Conservation (phyloP, 2,113 vertebrate species). For the Euleptes europaea region DNA sequence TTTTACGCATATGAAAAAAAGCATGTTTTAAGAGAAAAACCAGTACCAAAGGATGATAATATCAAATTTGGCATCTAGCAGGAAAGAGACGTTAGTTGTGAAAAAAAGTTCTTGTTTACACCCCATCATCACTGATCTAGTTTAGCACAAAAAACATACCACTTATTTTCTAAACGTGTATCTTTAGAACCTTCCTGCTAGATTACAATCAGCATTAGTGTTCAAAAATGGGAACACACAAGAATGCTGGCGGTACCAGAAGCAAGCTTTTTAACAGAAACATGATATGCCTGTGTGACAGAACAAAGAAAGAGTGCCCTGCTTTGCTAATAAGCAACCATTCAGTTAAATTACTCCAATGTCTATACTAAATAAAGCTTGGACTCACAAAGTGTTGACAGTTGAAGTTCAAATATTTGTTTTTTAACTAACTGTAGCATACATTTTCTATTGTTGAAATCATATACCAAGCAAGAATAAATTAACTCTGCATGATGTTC, state of each 20-base stretch:
- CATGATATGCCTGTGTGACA: neutral
- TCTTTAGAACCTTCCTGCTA: no score
- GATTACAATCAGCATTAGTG: no score
- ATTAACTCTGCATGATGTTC: neutral
- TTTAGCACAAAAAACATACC: no score
- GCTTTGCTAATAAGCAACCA: neutral
- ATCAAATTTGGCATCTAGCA: no score
- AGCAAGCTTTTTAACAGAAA: neutral
- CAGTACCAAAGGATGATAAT: no score
- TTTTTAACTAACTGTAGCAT: neutral
- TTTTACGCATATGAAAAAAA: no score
- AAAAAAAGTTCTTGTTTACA: no score
- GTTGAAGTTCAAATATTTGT: neutral
- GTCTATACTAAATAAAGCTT: neutral
- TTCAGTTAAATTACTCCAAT: neutral
- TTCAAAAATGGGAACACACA: no score
- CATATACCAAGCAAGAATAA: neutral
- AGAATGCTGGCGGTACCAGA: neutral
- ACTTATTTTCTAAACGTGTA: no score
- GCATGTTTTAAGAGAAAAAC: no score
- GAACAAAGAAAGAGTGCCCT: neutral
- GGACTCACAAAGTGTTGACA: neutral
- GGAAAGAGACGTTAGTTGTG: no score
- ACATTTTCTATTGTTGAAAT: neutral
- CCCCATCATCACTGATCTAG: no score